Base-by-base conservation (phyloP, 2,888 invertebrate species). In the Nephrotoma guestfalica region DNA sequence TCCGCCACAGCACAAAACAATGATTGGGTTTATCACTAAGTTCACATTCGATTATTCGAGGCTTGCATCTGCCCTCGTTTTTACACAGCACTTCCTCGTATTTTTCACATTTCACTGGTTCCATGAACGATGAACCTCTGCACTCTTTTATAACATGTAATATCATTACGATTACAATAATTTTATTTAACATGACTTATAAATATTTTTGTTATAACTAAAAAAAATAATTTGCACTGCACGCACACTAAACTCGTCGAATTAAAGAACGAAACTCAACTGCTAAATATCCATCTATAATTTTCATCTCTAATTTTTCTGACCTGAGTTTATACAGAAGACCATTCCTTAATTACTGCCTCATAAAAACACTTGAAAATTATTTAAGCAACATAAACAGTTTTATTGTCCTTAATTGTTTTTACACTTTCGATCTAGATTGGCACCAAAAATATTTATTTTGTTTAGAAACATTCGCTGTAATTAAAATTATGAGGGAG, bases 1-100 rank as follows among this genome's bases (percentile, higher is more conserved):
- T 94, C 87, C 94, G 93, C 97, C 97, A 98, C 0, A 97, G 91
- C 0, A 96, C 96, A 90, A 95, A 97, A 91, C 97, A 98, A 89
- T 96, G 96, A 89, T 94, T 95, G 87, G 95, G 93, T 89, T 96
- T 96, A 86, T 95, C 95, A 4, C 30, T 30, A 30, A 71, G 18
- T 71, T 71, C 71, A 71, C 71, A 71, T 30, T 71, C 71, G 30
- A 30, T 71, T 71, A 71, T 71, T 30, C 0, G 9, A 4, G 71
- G 71, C 9, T 71, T 71, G 30, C 71, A 71, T 4, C 4, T 71
- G 7, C 9, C 30, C 9, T 71, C 30, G 30, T 18, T 71, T 30
- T 30, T 71, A 71, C 71, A 71, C 71, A 71, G 9, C 7, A 71
- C 11, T 30, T 71, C 9, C 11, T 71, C 71, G 4, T 71, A 71